phyloP scores from a whole-genome alignment of 2,113 vertebrate species.

The Sturnus vulgaris region DNA sequence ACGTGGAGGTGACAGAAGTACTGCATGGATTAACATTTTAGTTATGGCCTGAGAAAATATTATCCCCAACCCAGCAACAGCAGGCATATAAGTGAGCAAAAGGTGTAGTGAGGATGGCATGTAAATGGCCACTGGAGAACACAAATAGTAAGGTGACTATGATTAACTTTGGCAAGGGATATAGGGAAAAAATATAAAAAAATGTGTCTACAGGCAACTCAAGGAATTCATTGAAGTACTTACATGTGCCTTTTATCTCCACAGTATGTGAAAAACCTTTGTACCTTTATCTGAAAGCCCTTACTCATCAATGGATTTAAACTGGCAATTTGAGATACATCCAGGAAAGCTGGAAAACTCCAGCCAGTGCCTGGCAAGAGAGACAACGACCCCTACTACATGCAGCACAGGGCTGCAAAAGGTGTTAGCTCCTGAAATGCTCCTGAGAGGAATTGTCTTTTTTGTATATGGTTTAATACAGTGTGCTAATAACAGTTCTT shows the following conservation, averaged over 20 bases:
- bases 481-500: background rate
- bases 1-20: conserved; percentile 42
- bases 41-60: conserved; percentile 16
- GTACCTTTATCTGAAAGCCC: background rate
- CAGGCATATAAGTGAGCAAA: background rate
- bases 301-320: background rate
- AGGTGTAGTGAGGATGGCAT: background rate
- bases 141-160: background rate
- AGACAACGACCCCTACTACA: background rate
- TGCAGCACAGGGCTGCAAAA: background rate
- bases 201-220: background rate
- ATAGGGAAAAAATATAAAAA: background rate
- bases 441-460: background rate
- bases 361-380: background rate
- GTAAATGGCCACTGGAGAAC: background rate
- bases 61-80: background rate
- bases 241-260: background rate
- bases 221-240: background rate
- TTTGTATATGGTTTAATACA: background rate
- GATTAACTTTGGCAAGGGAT: background rate
- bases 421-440: background rate
- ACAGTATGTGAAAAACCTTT: background rate
- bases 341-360: background rate
- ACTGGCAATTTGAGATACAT: background rate
- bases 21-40: conserved; percentile 34